Evolutionary conservation across 2,797 vertebrate genomes (phyloP).

Genomic region (Harpagifer antarcticus): DNA sequence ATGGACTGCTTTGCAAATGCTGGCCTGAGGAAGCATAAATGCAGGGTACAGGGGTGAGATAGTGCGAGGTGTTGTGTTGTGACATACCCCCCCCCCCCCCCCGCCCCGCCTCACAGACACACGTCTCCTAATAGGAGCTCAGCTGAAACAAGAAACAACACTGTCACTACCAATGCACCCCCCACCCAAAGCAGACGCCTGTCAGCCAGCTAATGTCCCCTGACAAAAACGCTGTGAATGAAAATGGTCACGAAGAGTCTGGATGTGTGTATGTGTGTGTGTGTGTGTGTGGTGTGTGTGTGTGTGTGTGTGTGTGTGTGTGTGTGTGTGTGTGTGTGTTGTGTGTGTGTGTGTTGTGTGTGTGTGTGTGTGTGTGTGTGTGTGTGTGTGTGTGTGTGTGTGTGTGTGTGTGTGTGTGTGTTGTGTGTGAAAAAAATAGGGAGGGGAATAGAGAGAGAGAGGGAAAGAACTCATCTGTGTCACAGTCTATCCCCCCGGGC

Average conservation of each 20-base stretch:
- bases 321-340: no score
- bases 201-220: slow-evolving; percentile 82
- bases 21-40: slow-evolving; percentile 24
- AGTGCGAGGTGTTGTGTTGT: slow-evolving; percentile 36
- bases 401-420: slow-evolving; percentile 43
- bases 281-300: slow-evolving; percentile 41
- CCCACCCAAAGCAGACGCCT: slow-evolving; percentile 72
- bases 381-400: slow-evolving; percentile 42
- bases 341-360: no score
- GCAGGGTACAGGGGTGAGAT: slow-evolving; percentile 33
- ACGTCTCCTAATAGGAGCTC: slow-evolving; percentile 77
- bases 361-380: slow-evolving; percentile 37
- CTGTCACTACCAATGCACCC: slow-evolving; percentile 80
- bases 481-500: slow-evolving; percentile 80
- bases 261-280: slow-evolving; percentile 45
- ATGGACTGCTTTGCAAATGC: slow-evolving; percentile 23
- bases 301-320: slow-evolving; percentile 39
- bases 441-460: slow-evolving; percentile 50
- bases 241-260: slow-evolving; percentile 68
- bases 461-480: slow-evolving; percentile 84
- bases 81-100: background rate
- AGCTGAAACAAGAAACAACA: slow-evolving; percentile 81
- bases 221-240: slow-evolving; percentile 84
- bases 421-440: slow-evolving; percentile 39
- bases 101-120: background rate